phyloP scores from a whole-genome alignment of 2,113 vertebrate genomes.

The Myotis lucifugus region DNA sequence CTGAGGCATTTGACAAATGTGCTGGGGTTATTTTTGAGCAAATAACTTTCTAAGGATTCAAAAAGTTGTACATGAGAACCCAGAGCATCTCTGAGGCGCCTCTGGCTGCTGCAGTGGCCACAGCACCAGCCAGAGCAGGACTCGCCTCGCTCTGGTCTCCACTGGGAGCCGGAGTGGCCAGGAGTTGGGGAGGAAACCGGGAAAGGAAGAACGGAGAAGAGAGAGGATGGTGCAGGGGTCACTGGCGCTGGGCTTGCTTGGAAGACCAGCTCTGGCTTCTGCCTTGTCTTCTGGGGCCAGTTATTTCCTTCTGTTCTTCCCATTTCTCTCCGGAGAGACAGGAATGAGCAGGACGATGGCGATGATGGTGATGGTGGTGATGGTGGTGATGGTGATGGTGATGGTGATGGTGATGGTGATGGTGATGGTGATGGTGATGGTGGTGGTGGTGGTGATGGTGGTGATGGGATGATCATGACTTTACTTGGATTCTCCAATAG shows the following conservation, averaged over 20 bases:
- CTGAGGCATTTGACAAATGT: not conserved
- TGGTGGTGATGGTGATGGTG: not conserved
- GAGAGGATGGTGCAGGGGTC: rapidly evolving
- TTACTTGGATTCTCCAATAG: not conserved
- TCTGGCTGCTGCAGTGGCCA: not conserved
- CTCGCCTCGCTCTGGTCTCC: not conserved
- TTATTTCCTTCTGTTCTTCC: not conserved
- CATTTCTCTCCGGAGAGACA: too few relatives aligned
- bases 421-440: not conserved
- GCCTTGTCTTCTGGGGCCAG: not conserved
- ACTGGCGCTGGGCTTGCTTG: not conserved
- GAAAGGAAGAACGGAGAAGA: not conserved
- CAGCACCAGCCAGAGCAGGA: not conserved
- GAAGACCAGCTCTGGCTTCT: not conserved
- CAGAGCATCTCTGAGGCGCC: rapidly evolving
- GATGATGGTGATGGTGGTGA: not conserved
- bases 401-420: not conserved
- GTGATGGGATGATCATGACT: not conserved
- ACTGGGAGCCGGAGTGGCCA: not conserved
- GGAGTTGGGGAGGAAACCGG: not conserved
- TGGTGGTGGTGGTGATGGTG: not conserved
- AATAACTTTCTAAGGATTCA: not conserved
- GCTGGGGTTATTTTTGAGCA: not conserved
- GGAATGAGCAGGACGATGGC: not conserved
- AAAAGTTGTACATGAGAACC: not conserved